These are phyloP conservation scores for Heliothis virescens DNA, from an alignment of 1,140 invertebrate species.

Conservation along the genomic window DNA sequence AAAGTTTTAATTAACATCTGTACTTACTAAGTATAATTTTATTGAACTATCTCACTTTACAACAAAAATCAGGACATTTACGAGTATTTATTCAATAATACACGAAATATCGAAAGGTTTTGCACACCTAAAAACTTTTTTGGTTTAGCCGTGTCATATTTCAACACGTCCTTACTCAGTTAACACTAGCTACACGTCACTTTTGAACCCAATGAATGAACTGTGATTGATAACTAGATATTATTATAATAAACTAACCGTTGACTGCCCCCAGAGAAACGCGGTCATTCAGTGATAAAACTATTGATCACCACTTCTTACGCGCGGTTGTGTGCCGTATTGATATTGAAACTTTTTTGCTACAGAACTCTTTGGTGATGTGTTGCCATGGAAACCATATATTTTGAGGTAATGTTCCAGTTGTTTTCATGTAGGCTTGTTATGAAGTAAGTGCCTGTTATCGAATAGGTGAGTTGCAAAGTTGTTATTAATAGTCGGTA, in stretches of 20 bases:
- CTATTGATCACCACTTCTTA: slow-evolving; percentile 52
- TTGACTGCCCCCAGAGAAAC: slow-evolving; percentile 9
- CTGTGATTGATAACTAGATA: slow-evolving; percentile 36
- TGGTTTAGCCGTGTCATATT: too few relatives aligned
- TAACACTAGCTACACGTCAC: not conserved
- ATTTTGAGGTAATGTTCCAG: slow-evolving; percentile 39
- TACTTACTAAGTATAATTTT: too few relatives aligned
- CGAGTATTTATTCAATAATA: too few relatives aligned
- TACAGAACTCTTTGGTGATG: slow-evolving; percentile 21
- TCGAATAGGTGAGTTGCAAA: too few relatives aligned
- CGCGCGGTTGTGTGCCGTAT: not conserved
- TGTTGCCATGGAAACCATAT: slow-evolving; percentile 50
- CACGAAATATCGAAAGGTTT: too few relatives aligned
- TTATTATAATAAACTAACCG: slow-evolving; percentile 18
- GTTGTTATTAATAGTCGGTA: not conserved
- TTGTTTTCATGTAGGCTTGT: too few relatives aligned
- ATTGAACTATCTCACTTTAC: too few relatives aligned
- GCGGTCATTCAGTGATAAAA: slow-evolving; percentile 58
- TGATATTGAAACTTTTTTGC: slow-evolving; percentile 8
- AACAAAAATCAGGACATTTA: too few relatives aligned
- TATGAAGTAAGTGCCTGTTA: too few relatives aligned
- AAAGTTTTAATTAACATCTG: too few relatives aligned
- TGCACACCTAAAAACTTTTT: too few relatives aligned
- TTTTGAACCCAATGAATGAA: slow-evolving; percentile 29
- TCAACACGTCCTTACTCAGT: not conserved